A percentile compares a stretch with the other conserved stretches of the same genome.
Conservation (phyloP, 2,113 vertebrate genomes). For the Motacilla alba region DNA sequence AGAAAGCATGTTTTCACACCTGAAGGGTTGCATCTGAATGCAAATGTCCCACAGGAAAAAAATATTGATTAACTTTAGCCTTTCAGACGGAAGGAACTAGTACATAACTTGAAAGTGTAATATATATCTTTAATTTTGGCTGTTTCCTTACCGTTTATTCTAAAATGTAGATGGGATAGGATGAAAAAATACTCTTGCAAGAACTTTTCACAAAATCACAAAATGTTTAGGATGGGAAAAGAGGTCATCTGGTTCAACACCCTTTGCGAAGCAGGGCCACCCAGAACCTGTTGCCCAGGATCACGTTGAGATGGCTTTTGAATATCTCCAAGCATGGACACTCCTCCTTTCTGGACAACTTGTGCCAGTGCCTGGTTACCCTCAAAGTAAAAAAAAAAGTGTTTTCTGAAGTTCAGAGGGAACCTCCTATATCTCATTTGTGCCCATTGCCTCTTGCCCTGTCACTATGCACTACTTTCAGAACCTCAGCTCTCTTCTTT, state of each 20-base stretch:
- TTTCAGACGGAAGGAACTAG: neutral
- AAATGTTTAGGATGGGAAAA: neutral
- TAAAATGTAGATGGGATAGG: neutral
- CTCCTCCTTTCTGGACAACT: neutral
- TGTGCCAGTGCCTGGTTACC: neutral
- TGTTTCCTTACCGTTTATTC: neutral
- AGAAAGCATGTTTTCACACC: neutral
- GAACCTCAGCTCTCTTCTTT: neutral
- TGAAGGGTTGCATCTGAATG: neutral
- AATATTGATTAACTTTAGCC: neutral
- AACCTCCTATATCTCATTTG: neutral
- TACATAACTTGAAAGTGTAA: neutral
- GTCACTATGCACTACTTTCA: neutral
- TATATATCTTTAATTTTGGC: neutral
- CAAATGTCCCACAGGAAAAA: neutral
- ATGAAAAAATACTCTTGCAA: neutral
- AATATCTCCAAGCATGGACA: neutral
- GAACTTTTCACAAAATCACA: neutral
- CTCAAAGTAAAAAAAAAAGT: neutral
- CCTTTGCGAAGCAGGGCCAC: neutral
- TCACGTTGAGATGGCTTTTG: neutral
- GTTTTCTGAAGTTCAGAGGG: neutral
- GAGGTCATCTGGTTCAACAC: neutral
- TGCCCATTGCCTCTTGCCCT: neutral
- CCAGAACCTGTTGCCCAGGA: neutral